Evolutionary conservation across 2,888 invertebrate species (phyloP).

Genomic region (Apotomis turbidana): DNA sequence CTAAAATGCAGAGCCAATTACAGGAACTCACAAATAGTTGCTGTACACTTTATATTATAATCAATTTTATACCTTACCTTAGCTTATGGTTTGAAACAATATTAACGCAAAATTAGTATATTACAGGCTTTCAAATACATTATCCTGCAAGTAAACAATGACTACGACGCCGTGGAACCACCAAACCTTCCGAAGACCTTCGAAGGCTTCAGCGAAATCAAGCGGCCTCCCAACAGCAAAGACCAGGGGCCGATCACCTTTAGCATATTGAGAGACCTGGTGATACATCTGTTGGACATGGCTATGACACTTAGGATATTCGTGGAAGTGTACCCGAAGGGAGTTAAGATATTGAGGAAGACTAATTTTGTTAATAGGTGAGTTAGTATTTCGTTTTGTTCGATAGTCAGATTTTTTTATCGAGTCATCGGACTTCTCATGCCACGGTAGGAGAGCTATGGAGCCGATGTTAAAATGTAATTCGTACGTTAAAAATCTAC

Average conservation of each 20-base stretch:
- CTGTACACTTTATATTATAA: no score
- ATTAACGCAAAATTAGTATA: neutral
- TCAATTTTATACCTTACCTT: no score
- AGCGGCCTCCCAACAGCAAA: constrained; percentile 60
- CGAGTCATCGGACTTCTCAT: no score
- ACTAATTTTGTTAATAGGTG: constrained; percentile 84
- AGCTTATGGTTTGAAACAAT: no score
- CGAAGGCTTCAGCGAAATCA: constrained; percentile 74
- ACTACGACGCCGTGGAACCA: constrained; percentile 71
- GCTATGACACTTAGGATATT: constrained; percentile 87
- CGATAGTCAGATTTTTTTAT: neutral
- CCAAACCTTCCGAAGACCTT: constrained; percentile 78
- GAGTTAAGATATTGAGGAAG: constrained; percentile 79
- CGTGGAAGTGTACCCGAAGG: constrained; percentile 86
- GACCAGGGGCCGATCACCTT: constrained; percentile 68
- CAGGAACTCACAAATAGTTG: no score
- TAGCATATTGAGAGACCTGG: constrained; percentile 85
- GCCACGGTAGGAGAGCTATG: no score
- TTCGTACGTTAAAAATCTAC: no score
- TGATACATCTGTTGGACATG: constrained; percentile 88
- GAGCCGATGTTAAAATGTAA: no score
- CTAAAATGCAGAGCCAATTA: no score
- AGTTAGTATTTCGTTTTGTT: constrained; percentile 47
- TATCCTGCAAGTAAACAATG: constrained; percentile 79
- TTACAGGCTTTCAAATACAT: constrained; percentile 78